Conservation (phyloP, 2,888 invertebrate species). For the Cheilosia impressa region DNA sequence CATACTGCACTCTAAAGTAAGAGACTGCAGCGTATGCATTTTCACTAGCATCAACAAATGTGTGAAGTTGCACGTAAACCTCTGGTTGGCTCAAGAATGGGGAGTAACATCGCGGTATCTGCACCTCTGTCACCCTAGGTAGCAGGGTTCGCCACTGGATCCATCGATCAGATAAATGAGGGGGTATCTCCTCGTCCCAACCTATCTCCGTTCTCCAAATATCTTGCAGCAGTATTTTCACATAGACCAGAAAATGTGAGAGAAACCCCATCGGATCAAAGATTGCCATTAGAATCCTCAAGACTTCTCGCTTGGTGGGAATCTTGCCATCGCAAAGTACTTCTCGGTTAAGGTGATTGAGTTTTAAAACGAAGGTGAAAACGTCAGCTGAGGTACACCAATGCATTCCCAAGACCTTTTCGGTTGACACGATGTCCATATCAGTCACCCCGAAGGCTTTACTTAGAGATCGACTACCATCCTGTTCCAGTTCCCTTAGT, state of each 20-base stretch:
- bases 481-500: neutral
- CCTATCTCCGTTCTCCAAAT: constrained; percentile 61
- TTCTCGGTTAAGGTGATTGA: constrained; percentile 32
- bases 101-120: constrained; percentile 65
- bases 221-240: constrained; percentile 72
- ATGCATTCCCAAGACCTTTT: constrained; percentile 40
- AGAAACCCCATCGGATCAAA: constrained; percentile 3
- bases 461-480: neutral
- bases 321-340: constrained; percentile 12
- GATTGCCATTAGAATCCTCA: constrained; percentile 39
- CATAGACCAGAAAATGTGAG: constrained; percentile 57
- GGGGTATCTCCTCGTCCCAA: constrained; percentile 66
- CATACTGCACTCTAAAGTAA: constrained; percentile 17
- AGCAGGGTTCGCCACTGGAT: constrained; percentile 36
- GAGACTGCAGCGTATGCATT: constrained; percentile 28
- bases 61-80: neutral
- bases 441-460: neutral
- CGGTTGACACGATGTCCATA: neutral
- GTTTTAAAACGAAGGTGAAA: constrained; percentile 21
- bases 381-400: constrained; percentile 31
- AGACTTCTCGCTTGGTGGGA: constrained; percentile 46
- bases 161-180: constrained; percentile 42
- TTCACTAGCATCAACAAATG: constrained; percentile 58
- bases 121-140: constrained; percentile 28
- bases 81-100: constrained; percentile 42